Conservation (phyloP, 23 tunicate genomes). For the Styela clava region DNA sequence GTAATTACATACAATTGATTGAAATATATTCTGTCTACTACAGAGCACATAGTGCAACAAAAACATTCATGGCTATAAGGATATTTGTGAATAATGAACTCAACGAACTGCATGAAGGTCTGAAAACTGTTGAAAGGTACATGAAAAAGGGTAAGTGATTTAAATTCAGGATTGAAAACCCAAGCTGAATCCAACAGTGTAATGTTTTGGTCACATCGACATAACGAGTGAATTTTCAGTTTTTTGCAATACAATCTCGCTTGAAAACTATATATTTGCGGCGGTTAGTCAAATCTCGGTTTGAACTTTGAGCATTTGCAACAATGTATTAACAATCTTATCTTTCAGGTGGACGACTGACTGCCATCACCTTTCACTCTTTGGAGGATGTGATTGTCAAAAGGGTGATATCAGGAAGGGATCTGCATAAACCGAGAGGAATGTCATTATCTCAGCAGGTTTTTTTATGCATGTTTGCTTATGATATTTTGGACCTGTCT, state of each 20-base stretch:
- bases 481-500: not conserved
- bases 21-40: no score
- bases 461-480: not conserved
- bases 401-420: not conserved
- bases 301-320: not conserved
- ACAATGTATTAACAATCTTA: not conserved
- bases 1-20: no score
- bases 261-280: no score
- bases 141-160: conserved; percentile 21
- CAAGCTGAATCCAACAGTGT: no score
- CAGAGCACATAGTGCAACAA: conserved; percentile 83
- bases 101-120: conserved; percentile 57
- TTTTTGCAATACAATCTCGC: not conserved
- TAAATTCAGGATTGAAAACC: no score
- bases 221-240: no score
- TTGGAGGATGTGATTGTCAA: conserved; percentile 58
- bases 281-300: no score
- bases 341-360: conserved; percentile 50
- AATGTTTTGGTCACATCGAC: no score
- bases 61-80: conserved; percentile 82
- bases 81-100: conserved; percentile 89
- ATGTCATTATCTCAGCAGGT: not conserved
- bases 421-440: not conserved
- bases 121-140: conserved; percentile 48
- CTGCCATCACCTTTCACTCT: conserved; percentile 59